Evolutionary conservation across 2,888 invertebrate species (phyloP), one percentile per base, ranked within the genome.

Genomic region (Branchellion lobata): DNA sequence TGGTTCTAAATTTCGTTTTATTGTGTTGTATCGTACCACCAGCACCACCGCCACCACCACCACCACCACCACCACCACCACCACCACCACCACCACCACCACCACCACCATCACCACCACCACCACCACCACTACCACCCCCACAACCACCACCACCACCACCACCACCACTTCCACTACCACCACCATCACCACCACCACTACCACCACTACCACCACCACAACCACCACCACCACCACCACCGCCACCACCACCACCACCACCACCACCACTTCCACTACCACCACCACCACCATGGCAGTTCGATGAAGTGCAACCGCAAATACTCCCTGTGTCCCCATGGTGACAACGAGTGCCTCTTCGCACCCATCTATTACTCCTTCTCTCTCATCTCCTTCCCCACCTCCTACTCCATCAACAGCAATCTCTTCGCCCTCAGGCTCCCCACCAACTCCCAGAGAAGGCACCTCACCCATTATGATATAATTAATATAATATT

Each of bases 301-400:
- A 57, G 79, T 33, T 73, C 51, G 81, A 84, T 87, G 84, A 93
- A 94, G 0, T 96, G 96, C 86, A 91, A 92, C 78, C 90, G 93
- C 78, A 89, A 91, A 36, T 90, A 91, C 78, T 90, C 91, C 34
- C 90, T 90, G 71, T 96, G 96, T 85, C 91, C 91, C 57, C 89
- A 91, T 33, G 90, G 91, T n/a, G 93, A 93, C 86, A 87, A 89
- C 84, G 90, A 91, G 34, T 97, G 97, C 84, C 90, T 92, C 78
- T 91, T 91, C 71, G 91, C 91, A 84, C 95, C 97, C 0, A 91
- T 94, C 71, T 93, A 94, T 77, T 93, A 93, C 86, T 94, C 94
- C 47, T 95, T 92, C 89, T 95, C 96, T 88, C 97, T 94, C 88
- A 93, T 98, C 84, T 93, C 95, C 0, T 92, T 98, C 85, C 93